These are phyloP conservation scores for Elysia crispata DNA, from an alignment of 2,888 invertebrate genomes.

Conservation along the genomic window DNA sequence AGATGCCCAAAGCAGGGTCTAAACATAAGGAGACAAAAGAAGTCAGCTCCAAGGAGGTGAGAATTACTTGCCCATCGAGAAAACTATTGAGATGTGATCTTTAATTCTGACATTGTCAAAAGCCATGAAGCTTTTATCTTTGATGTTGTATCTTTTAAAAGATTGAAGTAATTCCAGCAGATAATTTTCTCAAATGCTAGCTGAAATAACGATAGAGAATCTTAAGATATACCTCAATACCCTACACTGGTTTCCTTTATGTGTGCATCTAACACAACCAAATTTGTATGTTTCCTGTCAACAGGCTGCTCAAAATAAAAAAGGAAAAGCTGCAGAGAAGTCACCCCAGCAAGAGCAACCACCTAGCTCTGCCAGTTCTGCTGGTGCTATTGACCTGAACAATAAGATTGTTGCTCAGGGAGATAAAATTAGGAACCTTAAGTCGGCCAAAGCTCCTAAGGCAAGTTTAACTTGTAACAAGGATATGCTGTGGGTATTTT, in stretches of 20 bases:
- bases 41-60: slow-evolving; percentile 64
- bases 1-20: slow-evolving; percentile 81
- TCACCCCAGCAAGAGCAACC: slow-evolving; percentile 73
- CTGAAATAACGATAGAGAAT: too few species aligned
- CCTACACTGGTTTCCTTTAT: too few species aligned
- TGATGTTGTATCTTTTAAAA: too few species aligned
- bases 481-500: not conserved
- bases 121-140: too few species aligned
- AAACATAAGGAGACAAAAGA: slow-evolving; percentile 69
- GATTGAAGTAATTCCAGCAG: too few species aligned
- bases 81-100: too few species aligned
- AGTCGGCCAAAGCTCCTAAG: slow-evolving; percentile 84
- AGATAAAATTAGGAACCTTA: slow-evolving; percentile 84
- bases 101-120: too few species aligned
- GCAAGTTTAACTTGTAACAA: slow-evolving; percentile 58
- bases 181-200: too few species aligned
- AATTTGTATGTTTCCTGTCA: not conserved
- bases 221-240: too few species aligned
- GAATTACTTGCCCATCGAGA: not conserved
- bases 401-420: slow-evolving; percentile 81
- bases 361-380: slow-evolving; percentile 47
- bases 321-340: slow-evolving; percentile 76
- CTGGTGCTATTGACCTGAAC: slow-evolving; percentile 53
- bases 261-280: too few species aligned
- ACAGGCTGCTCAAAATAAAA: slow-evolving; percentile 73